Base-by-base conservation (phyloP, 2,797 vertebrate genomes). In the Morelia viridis region DNA sequence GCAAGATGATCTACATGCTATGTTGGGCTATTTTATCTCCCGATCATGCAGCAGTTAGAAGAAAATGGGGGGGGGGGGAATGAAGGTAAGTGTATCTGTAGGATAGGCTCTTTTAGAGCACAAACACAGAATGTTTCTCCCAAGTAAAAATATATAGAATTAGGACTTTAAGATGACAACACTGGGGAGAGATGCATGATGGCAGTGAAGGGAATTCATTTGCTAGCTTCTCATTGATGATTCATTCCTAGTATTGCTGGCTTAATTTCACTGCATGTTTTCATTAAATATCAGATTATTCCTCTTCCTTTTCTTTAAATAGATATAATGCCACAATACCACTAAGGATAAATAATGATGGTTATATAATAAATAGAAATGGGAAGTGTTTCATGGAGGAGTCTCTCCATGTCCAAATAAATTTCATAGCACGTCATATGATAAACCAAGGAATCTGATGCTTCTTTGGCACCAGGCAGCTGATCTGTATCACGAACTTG, bases 401-500 rank as follows among this genome's bases (percentile, higher is more conserved):
- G 58, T 71, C 31, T 12, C 10, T 60, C 9, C 15, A 53, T 87
- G 10, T 26, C 24, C 10, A n/a, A 53, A 3, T 15, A 57, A 46
- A 56, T 60, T 68, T 46, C 61, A n/a, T 4, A 46, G 6, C 24
- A 28, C 50, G 53, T 26, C 62, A 80, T 88, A 91, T 93, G 50
- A 50, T 24, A 15, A 85, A 53, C 76, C 58, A 92, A 94, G 93
- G 84, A 94, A 61, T 12, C n/a, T 53, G 60, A 46, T 84, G 89
- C 91, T 53, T 91, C 0, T 92, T 65, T 86, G 85, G 86, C 92
- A 92, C 60, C 87, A 85, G 89, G 90, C 92, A 3, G 7, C 56
- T 95, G 88, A 91, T 93, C 76, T 13, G 91, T 31, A 91, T 94
- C 90, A 94, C 88, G 31, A 89, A 93, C 85, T 61, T 87, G 62